A percentile compares a stretch with the other conserved stretches of the same genome.
Evolutionary conservation across 2,888 invertebrate species (phyloP).

Genomic region (Clivina fossor): DNA sequence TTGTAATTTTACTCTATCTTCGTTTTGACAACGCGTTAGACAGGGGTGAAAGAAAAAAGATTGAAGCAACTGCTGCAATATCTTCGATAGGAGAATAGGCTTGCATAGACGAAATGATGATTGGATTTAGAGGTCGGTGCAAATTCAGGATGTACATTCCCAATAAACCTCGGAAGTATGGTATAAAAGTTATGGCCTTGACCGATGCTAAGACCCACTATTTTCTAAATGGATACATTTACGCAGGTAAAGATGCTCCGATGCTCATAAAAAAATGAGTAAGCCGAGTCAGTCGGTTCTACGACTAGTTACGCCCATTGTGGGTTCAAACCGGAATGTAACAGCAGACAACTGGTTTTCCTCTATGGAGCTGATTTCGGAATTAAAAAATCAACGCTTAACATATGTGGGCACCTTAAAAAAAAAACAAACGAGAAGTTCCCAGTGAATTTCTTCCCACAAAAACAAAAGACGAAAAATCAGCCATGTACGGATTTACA

Average conservation of each 20-base stretch:
- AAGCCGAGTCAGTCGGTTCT: slow-evolving; percentile 38
- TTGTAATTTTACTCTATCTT: no score
- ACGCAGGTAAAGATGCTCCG: background rate
- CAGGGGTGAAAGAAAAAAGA: no score
- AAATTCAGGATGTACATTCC: slow-evolving; percentile 1
- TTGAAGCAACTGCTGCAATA: no score
- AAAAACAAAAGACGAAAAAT: slow-evolving; percentile 6
- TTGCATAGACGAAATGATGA: background rate
- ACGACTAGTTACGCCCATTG: slow-evolving; percentile 34
- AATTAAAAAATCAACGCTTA: slow-evolving; percentile 35
- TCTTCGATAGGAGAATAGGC: slow-evolving; percentile 13
- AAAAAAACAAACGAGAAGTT: slow-evolving; percentile 38
- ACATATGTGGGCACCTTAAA: slow-evolving; percentile 39
- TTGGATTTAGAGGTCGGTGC: background rate
- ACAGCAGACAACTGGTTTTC: slow-evolving; percentile 43
- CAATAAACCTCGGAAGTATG: background rate
- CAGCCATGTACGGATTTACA: slow-evolving; percentile 34
- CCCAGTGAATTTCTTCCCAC: slow-evolving; percentile 25
- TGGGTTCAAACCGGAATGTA: slow-evolving; percentile 39
- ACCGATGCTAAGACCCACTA: background rate
- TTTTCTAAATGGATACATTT: background rate
- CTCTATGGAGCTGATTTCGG: slow-evolving; percentile 36
- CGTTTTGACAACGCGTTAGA: no score
- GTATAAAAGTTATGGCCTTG: background rate
- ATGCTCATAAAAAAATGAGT: slow-evolving; percentile 28